Conservation (phyloP, 2,797 vertebrate species). For the Takifugu rubripes region DNA sequence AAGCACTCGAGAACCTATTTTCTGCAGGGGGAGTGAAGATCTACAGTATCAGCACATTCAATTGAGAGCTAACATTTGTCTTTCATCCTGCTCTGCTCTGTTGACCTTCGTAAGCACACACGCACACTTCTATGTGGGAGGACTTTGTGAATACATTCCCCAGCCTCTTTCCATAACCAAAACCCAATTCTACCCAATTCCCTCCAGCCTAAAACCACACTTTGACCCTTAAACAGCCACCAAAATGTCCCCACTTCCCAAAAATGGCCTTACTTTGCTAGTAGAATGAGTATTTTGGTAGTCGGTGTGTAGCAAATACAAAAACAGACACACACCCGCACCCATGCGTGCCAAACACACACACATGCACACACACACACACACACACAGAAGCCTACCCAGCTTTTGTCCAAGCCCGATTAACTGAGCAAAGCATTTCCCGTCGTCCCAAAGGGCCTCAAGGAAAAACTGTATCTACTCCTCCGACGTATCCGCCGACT, state of each 20-base stretch:
- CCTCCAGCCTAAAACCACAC: too few species aligned
- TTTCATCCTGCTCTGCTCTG: slow-evolving; percentile 43
- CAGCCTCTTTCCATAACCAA: too few species aligned
- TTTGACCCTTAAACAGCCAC: too few species aligned
- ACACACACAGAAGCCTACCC: slow-evolving; percentile 36
- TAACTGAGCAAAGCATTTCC: slow-evolving; percentile 65
- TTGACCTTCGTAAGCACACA: slow-evolving; percentile 45
- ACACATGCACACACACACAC: slow-evolving; percentile 6
- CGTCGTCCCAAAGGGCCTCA: slow-evolving; percentile 43
- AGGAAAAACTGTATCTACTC: slow-evolving; percentile 37
- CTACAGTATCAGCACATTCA: slow-evolving; percentile 59
- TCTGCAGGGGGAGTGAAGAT: slow-evolving; percentile 17
- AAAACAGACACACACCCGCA: not conserved
- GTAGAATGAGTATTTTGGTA: too few species aligned
- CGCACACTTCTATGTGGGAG: not conserved
- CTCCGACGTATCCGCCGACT: not conserved
- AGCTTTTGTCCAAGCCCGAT: slow-evolving; percentile 54
- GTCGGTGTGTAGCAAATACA: not conserved
- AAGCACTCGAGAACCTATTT: slow-evolving; percentile 15
- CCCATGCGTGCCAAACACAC: not conserved
- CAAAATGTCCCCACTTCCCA: too few species aligned
- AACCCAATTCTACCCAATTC: too few species aligned
- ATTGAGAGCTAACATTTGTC: slow-evolving; percentile 43
- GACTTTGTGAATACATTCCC: too few species aligned
- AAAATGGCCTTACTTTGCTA: too few species aligned